phyloP scores from a whole-genome alignment of 2,888 invertebrate species.

The Xanthorhoe spadicearia region DNA sequence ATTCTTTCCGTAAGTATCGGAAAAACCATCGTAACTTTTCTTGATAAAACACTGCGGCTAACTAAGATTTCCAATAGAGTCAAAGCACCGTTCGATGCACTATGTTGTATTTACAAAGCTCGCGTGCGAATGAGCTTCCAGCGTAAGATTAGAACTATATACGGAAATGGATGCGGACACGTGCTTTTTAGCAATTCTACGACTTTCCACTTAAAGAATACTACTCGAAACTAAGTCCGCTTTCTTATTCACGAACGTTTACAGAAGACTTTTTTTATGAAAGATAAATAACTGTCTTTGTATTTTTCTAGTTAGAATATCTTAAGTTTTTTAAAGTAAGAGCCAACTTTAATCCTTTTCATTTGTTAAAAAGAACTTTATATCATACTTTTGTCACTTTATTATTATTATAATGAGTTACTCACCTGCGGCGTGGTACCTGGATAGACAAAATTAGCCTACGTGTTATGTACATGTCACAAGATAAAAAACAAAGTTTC shows the following conservation, averaged over 20 bases:
- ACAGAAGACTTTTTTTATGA: slow-evolving; percentile 46
- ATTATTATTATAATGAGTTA: too few relatives aligned
- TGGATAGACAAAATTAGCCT: too few relatives aligned
- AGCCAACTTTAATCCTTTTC: slow-evolving; percentile 22
- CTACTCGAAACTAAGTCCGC: slow-evolving; percentile 53
- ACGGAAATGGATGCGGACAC: slow-evolving; percentile 65
- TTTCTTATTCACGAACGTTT: slow-evolving; percentile 58
- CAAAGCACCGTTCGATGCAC: slow-evolving; percentile 13
- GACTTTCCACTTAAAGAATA: slow-evolving; percentile 58
- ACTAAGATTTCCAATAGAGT: slow-evolving; percentile 5
- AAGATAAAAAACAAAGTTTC: too few relatives aligned
- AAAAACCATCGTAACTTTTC: slow-evolving; percentile 1
- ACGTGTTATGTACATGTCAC: too few relatives aligned
- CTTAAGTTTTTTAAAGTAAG: slow-evolving; percentile 35
- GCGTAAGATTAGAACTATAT: slow-evolving; percentile 76
- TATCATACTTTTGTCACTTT: neutral
- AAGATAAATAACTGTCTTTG: slow-evolving; percentile 46
- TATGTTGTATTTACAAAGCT: slow-evolving; percentile 31
- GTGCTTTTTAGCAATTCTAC: slow-evolving; percentile 78
- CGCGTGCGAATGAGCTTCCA: slow-evolving; percentile 53
- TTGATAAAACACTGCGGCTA: neutral
- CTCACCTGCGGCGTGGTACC: too few relatives aligned
- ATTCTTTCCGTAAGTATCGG: neutral
- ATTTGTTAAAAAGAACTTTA: slow-evolving; percentile 13
- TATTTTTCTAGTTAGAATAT: slow-evolving; percentile 42